Evolutionary conservation across 1,140 invertebrate species (phyloP), one percentile per base, ranked within the genome.

Genomic region (Dermatophagoides farinae): DNA sequence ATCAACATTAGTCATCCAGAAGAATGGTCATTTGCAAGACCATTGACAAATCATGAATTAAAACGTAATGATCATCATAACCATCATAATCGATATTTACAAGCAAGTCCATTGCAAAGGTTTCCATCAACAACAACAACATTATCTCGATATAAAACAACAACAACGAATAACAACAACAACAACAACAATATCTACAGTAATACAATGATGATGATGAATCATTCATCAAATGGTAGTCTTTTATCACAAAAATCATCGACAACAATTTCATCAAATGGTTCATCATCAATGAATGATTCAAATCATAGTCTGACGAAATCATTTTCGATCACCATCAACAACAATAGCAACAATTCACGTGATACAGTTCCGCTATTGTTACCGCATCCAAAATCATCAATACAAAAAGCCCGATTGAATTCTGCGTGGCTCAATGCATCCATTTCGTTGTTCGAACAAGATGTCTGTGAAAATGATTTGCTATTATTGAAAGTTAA

Each of bases 381-480:
- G 54, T 64, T 93, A 11, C 74, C 95, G 50, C 79, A 83, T 61
- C 93, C 92, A 18, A 92, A 88, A 70, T 87, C 83, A 62, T 77
- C 93, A 11, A 75, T 91, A 25, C 92, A 98, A 72, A 84, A 87
- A 68, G 95, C 95, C 0, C 80, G 92, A 59, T 84, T 97, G 76
- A 98, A 98, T 77, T 86, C 92, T 57, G 88, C 85, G 16, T 97
- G 92, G 93, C 72, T 97, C 51, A 90, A 97, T 71, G 97, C 92
- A 0, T 97, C 90, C 0, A 76, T 93, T 44, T 97, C 93, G 0
- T 85, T 99, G 41, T 97, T 97, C 90, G 95, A 99, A 73, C 96
- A 98, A 71, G 91, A 90, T 18, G 82, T 98, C 0, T 76, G 82
- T 61, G 93, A 97, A 72, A 90, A 83, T 71, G 90, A 97, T 70